Conservation (phyloP, 2,888 invertebrate genomes). For the Ctena decussata region DNA sequence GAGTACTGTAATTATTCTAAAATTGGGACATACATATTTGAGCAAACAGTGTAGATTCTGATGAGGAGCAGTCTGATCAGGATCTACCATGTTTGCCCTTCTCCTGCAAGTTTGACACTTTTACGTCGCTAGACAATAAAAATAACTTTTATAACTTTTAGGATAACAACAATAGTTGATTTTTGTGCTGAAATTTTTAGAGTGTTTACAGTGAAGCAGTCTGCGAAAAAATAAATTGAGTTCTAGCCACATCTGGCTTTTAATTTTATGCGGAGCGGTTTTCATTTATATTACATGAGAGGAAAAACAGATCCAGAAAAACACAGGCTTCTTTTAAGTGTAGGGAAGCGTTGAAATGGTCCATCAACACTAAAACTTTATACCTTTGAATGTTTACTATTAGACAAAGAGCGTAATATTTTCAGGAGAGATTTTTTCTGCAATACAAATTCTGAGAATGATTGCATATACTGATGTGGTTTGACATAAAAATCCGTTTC, state of each 20-base stretch:
- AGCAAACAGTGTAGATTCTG: too few species aligned
- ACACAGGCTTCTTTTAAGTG: conserved; percentile 59
- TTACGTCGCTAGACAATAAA: too few species aligned
- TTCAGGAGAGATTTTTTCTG: neutral
- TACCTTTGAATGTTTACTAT: neutral
- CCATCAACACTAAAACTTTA: conserved; percentile 28
- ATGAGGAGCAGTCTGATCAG: too few species aligned
- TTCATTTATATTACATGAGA: conserved; percentile 23
- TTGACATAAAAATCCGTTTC: too few species aligned
- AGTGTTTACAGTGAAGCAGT: too few species aligned
- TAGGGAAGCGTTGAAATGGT: conserved; percentile 33
- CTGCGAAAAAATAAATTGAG: neutral
- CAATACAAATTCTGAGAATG: neutral
- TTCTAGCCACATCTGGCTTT: neutral
- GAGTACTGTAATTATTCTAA: too few species aligned
- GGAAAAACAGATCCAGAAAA: conserved; percentile 60
- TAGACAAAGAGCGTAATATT: neutral
- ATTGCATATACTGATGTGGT: neutral
- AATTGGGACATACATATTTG: too few species aligned
- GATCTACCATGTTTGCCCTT: too few species aligned
- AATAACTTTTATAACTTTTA: too few species aligned
- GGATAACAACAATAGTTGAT: too few species aligned
- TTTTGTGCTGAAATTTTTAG: too few species aligned
- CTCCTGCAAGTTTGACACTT: too few species aligned
- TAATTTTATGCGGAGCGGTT: neutral